These are phyloP conservation scores for Acanthosepion pharaonis DNA, from an alignment of 2,888 invertebrate genomes.

Conservation along the genomic window DNA sequence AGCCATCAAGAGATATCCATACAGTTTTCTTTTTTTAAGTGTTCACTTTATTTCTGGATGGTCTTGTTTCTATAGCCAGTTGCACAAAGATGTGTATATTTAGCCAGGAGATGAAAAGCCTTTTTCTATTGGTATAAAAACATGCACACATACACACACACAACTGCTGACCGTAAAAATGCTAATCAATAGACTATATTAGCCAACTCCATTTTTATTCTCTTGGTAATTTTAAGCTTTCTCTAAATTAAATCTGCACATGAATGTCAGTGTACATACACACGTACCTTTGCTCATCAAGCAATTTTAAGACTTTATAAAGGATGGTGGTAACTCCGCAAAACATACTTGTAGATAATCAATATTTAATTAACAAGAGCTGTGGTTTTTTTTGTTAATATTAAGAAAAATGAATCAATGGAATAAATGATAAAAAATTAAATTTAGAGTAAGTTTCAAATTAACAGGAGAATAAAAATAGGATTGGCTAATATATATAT, in stretches of 20 bases:
- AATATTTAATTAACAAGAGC: too few species aligned
- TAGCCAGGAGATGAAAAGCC: background rate
- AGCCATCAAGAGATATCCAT: background rate
- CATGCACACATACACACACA: background rate
- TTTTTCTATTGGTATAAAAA: slow-evolving; percentile 6
- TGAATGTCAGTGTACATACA: background rate
- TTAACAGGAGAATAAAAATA: too few species aligned
- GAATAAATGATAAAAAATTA: too few species aligned
- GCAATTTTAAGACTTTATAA: too few species aligned
- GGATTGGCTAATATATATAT: too few species aligned
- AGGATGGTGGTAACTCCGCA: too few species aligned
- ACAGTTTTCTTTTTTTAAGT: background rate
- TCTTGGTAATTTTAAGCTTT: background rate
- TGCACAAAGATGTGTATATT: background rate
- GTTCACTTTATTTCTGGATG: background rate
- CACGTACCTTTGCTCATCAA: background rate
- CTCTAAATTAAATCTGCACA: background rate
- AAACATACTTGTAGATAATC: too few species aligned
- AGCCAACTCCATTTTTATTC: background rate
- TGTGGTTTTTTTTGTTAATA: too few species aligned
- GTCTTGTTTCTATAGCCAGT: background rate
- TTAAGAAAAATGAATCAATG: too few species aligned
- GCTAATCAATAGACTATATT: slow-evolving; percentile 33
- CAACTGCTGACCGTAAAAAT: background rate
- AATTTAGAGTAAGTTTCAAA: too few species aligned